Evolutionary conservation across 1,140 invertebrate species (phyloP).

Genomic region (Drosophila pseudoobscura): DNA sequence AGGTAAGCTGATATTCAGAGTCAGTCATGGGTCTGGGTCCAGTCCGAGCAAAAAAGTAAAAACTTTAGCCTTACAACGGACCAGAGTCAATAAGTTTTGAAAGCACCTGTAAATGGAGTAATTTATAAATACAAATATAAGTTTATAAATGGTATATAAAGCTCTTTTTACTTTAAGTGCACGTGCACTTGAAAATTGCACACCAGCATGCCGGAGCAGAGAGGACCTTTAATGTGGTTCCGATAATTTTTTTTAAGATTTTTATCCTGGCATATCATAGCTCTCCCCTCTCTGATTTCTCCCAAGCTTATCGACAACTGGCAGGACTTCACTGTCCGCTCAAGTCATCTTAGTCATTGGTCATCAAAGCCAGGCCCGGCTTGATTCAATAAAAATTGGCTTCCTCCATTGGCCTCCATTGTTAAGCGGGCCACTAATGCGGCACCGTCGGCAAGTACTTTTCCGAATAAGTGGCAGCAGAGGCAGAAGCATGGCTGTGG

Average conservation of each 20-base stretch:
- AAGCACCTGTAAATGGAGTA: no score
- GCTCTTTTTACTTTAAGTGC: no score
- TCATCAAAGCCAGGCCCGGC: conserved; percentile 14
- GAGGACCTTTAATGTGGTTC: no score
- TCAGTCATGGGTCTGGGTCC: neutral
- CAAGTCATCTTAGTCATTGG: conserved; percentile 35
- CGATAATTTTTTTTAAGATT: no score
- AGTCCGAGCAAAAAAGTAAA: no score
- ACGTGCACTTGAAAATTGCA: no score
- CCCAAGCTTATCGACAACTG: conserved; percentile 20
- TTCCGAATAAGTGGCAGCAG: conserved; percentile 52
- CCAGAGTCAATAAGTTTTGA: neutral
- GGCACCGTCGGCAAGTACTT: conserved; percentile 61
- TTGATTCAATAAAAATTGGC: conserved; percentile 73
- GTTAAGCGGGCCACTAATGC: conserved; percentile 70
- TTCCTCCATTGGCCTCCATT: conserved; percentile 49
- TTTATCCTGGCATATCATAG: no score
- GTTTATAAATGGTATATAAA: no score
- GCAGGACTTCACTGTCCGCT: conserved; percentile 11
- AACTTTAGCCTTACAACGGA: neutral
- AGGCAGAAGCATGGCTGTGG: conserved; percentile 43
- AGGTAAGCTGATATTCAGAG: neutral
- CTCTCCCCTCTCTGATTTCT: neutral
- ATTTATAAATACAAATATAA: no score
- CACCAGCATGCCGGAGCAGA: no score